Base-by-base conservation (phyloP, 2,888 invertebrate genomes). In the Lasioglossum lativentre region DNA sequence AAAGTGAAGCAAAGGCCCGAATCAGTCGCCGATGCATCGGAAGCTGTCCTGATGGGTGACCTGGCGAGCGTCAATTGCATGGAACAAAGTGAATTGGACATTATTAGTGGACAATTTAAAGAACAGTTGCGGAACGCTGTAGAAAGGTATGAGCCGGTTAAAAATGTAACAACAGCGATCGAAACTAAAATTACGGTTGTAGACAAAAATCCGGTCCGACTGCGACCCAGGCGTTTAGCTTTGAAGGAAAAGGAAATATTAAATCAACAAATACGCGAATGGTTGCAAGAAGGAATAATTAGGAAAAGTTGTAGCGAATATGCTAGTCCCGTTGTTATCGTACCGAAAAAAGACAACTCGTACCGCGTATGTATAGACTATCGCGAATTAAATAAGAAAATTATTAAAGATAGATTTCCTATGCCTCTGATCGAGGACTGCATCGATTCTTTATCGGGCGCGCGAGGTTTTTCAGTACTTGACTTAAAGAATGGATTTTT, bases 131-230 rank as follows among this genome's bases (percentile, higher is more conserved):
- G 16, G 38, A 34, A 23, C 23, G 68, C 52, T 34, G 16, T 68
- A 38, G 1, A 34, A 34, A 23, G 66, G 23, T 66, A 66, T 3
- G 42, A 45, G 23, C 76, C 76, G 34, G 6, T 42, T 47, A 68
- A 47, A 66, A 16, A 76, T 66, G 63, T 68, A 23, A 76, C 45
- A 14, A 70, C 68, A 34, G 66, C 47, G 38, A n/a, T 85, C 5
- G 74, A 88, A 76, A 87, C 87, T 23, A 75, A 70, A 78, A 88
- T 87, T n/a, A 47, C 78, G 70, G 38, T 88, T 19, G n/a, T n/a
- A n/a, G n/a, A n/a, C n/a, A n/a, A n/a, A n/a, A n/a, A n/a, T n/a
- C n/a, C n/a, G n/a, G n/a, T n/a, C n/a, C n/a, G n/a, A n/a, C n/a
- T n/a, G n/a, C n/a, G n/a, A n/a, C n/a, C n/a, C n/a, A n/a, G n/a